A percentile compares a stretch with the other conserved stretches of the same genome.
These are phyloP conservation scores for Oryzias woworae DNA, from an alignment of 2,113 vertebrate species.

Conservation along the genomic window DNA sequence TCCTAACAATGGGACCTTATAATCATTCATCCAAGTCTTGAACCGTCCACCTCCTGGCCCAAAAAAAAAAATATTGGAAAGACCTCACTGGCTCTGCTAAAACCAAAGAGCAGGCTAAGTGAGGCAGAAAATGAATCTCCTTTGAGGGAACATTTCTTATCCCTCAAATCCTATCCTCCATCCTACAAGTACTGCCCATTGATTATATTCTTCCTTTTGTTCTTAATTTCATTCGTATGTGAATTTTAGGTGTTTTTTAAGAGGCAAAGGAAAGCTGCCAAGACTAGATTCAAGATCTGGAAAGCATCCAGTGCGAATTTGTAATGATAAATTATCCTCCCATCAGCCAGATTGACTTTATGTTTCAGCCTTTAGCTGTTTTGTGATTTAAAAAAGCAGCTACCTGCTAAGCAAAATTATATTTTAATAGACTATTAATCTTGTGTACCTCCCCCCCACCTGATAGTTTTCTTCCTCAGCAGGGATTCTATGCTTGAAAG, in stretches of 20 bases:
- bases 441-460: constrained; percentile 1
- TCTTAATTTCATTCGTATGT: background rate
- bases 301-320: background rate
- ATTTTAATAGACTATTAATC: constrained; percentile 11
- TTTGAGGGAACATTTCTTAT: constrained; percentile 37
- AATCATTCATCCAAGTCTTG: constrained; percentile 52
- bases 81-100: constrained; percentile 42
- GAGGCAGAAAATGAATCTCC: constrained; percentile 48
- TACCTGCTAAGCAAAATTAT: background rate
- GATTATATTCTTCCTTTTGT: constrained; percentile 9
- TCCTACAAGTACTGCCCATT: background rate
- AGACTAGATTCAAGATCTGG: background rate
- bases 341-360: background rate
- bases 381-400: constrained; percentile 5
- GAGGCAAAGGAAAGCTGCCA: background rate
- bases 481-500: constrained; percentile 12
- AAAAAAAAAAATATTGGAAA: constrained; percentile 60
- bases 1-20: constrained; percentile 48
- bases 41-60: constrained; percentile 34
- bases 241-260: background rate
- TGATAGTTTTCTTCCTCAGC: background rate
- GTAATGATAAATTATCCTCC: background rate
- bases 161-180: constrained; percentile 35
- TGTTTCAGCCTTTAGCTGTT: background rate
- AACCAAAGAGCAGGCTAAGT: constrained; percentile 31